Base-by-base conservation (phyloP, 2,888 invertebrate species). In the Yponomeuta malinellus region DNA sequence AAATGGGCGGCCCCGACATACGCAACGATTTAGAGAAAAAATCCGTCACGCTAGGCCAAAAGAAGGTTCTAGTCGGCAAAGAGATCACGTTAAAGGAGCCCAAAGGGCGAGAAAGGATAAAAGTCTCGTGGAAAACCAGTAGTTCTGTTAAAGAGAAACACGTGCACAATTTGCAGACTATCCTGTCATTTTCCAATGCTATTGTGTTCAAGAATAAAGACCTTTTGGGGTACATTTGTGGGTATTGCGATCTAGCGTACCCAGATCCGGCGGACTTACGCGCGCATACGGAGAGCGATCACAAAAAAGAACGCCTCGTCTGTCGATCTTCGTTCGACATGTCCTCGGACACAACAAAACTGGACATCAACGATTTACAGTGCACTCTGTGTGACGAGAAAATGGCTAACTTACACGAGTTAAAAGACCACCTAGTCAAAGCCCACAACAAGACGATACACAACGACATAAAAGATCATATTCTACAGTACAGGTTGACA, bases 401-500 rank as follows among this genome's bases (percentile, higher is more conserved):
- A 63, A 73, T 84, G 52, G 78, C 80, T 0, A 83, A 82, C 73
- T 71, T 89, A 0, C 73, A 71, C 0, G 23, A 66, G 6, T 74
- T 89, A 0, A 88, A 85, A 68, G 81, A 82, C 0, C 90, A 90
- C 73, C 68, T 90, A n/a, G 78, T 81, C 0, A 83, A 83, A 72
- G 71, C 43, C 0, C 89, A 90, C 23, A 74, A 78, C 0, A 85
- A 85, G 74, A 76, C 73, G 0, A 79, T 88, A 0, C 73, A 87
- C 70, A 79, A 59, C 0, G 90, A 90, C 12, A 83, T 90, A 0
- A 90, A 90, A 72, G 89, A 91, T 65, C 85, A 88, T 43, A 77
- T 91, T 10, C 72, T 86, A 33, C 88, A 88, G 67, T 92, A 88
- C 63, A 90, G 86, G 29, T 68, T 92, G 65, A 85, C 81, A n/a